These are phyloP conservation scores for Astatotilapia flaviijosephi DNA, from an alignment of 2,113 vertebrate species.

Conservation along the genomic window DNA sequence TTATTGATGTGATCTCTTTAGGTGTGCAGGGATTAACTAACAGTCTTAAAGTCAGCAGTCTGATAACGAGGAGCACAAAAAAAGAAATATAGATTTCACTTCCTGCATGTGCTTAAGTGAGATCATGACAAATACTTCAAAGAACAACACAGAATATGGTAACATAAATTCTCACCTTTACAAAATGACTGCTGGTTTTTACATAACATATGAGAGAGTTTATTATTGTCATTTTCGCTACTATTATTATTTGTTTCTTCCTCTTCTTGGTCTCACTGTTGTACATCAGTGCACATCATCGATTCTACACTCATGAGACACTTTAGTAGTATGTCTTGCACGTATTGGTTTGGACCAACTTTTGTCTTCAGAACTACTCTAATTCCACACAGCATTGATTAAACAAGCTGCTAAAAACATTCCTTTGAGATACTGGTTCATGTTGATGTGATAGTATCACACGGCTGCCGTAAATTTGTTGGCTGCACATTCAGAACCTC, in stretches of 20 bases:
- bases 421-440: background rate
- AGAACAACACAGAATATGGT: background rate
- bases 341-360: background rate
- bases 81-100: background rate
- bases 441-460: background rate
- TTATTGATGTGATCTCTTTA: background rate
- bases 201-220: background rate
- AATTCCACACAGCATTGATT: background rate
- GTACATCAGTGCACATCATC: background rate
- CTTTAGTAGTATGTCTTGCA: background rate
- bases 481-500: background rate
- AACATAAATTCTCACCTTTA: background rate
- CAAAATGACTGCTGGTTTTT: background rate
- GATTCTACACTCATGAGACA: background rate
- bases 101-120: slow-evolving; percentile 9
- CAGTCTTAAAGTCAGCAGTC: background rate
- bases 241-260: background rate
- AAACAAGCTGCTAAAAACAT: background rate
- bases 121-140: slow-evolving; percentile 5
- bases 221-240: background rate
- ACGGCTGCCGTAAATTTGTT: background rate
- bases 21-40: background rate
- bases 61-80: background rate
- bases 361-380: background rate
- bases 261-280: background rate